Base-by-base conservation (phyloP, 2,113 vertebrate genomes). In the Ceyx cyanopectus region DNA sequence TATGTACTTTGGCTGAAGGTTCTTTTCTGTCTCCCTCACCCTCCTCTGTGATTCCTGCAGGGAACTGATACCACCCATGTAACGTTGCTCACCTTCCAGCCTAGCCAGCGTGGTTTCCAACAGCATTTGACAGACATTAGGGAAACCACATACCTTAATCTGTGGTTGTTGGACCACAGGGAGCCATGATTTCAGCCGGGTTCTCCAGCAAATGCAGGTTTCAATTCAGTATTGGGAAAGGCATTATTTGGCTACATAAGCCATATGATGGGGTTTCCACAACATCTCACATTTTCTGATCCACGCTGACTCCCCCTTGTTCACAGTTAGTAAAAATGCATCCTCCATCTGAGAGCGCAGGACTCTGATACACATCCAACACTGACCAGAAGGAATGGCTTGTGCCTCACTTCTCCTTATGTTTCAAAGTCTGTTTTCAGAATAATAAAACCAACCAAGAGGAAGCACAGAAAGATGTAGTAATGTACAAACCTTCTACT, bases 11-110 rank as follows among this genome's bases (percentile, higher is more conserved):
- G 93, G 92, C 89, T 80, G 75, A 85, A 92, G 85, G 89, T 85
- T 86, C 79, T 84, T 91, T 92, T 96, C 89, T 96, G 77, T 70
- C 84, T 94, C 84, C 22, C 22, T 60, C 29, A 7, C 21, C 4
- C 27, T 23, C 29, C 43, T 57, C 73, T 73, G 63, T 19, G 13
- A 3, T 80, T 93, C 87, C 93, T 94, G 75, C 2, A 48, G 95
- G 88, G 90, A 89, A 34, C 80, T 58, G 72, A 94, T 94, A 93
- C 90, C 92, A 96, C 95, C 93, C 95, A 96, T 94, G 92, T 48
- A 81, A 95, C 32, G 48, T 43, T 87, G 80, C 75, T 94, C 91
- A 93, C 87, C 87, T 95, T 54, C 30, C 41, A 73, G 88, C 84
- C 26, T 1, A 62, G 79, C 76, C 81, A 86, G 85, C 17, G 19